Evolutionary conservation across 92 coral and sea anemone genomes (phyloP).

Genomic region (Umimayanthus kanabou): DNA sequence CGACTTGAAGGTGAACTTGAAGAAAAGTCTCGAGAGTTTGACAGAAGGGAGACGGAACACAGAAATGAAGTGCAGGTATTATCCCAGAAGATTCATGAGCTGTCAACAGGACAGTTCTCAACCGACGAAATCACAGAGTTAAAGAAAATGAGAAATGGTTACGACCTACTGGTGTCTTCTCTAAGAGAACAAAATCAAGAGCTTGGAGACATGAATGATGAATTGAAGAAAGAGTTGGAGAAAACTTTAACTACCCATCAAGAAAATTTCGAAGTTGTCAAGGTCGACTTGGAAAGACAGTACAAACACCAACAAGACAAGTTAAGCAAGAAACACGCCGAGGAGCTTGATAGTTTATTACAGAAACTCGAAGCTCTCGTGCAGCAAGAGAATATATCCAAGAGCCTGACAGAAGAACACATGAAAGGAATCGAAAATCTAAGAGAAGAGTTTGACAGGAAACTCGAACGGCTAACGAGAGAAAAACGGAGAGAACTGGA

Average conservation of each 20-base stretch:
- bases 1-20: conserved; percentile 51
- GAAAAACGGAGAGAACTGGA: conserved; percentile 78
- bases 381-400: conserved; percentile 77
- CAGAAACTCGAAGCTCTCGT: conserved; percentile 73
- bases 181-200: conserved; percentile 68
- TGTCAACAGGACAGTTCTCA: conserved; percentile 43
- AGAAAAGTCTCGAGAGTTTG: conserved; percentile 60
- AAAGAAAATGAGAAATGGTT: conserved; percentile 43
- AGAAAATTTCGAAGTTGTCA: conserved; percentile 60
- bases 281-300: conserved; percentile 67
- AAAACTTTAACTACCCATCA: conserved; percentile 52
- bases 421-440: conserved; percentile 76
- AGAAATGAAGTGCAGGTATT: conserved; percentile 49
- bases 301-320: conserved; percentile 63
- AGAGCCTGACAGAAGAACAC: conserved; percentile 79
- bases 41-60: conserved; percentile 48
- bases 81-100: conserved; percentile 49
- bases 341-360: conserved; percentile 70
- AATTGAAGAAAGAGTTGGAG: conserved; percentile 60
- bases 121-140: conserved; percentile 29
- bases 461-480: conserved; percentile 65
- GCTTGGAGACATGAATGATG: conserved; percentile 59
- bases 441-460: conserved; percentile 71
- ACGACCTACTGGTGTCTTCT: conserved; percentile 62
- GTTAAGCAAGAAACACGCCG: conserved; percentile 69